Base-by-base conservation (phyloP, 2,797 vertebrate species). In the Gobionotothen gibberifrons region DNA sequence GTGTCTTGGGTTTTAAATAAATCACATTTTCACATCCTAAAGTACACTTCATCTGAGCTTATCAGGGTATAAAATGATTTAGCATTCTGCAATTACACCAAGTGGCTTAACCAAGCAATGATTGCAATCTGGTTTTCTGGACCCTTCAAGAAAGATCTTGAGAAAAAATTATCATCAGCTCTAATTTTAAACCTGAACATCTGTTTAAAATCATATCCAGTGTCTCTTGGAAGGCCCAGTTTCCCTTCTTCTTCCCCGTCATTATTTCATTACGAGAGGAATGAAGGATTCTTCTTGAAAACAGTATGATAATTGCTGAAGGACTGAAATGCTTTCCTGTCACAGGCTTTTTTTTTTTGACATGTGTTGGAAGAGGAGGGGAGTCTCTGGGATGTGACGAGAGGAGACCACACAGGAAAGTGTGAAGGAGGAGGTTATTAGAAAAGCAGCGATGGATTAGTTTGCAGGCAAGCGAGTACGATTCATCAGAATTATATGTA, bases 231-330 rank as follows among this genome's bases (percentile, higher is more conserved):
- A 89, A 70, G 76, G 59, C 76, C 85, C 76, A 17, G 11, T 57
- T 57, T 44, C 53, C 42, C 60, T 44, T 9, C 39, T 16, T 63
- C 43, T 59, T 66, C 44, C 44, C 74, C 51, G 0, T 83, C 68
- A 82, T 90, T 79, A 85, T 83, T 86, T 87, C 81, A 90, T 90
- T 82, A 88, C 14, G 29, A 66, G 68, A 76, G 63, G 84, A 79
- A 91, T 90, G 74, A 87, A 79, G 78, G 68, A 73, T 80, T 83
- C 84, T 75, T 85, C 79, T 81, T 76, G 63, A 86, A 84, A 42
- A 74, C 62, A 44, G 59, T n/a, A 71, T 72, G 86, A 91, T 92
- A 85, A 92, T 74, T 84, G 74, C 86, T 87, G 88, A 91, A 91
- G 87, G 92, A 92, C 88, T 90, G 21, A 87, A 87, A 89, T 59